These are phyloP conservation scores for Homarus gammarus DNA, from an alignment of 2,888 invertebrate species.

Conservation along the genomic window DNA sequence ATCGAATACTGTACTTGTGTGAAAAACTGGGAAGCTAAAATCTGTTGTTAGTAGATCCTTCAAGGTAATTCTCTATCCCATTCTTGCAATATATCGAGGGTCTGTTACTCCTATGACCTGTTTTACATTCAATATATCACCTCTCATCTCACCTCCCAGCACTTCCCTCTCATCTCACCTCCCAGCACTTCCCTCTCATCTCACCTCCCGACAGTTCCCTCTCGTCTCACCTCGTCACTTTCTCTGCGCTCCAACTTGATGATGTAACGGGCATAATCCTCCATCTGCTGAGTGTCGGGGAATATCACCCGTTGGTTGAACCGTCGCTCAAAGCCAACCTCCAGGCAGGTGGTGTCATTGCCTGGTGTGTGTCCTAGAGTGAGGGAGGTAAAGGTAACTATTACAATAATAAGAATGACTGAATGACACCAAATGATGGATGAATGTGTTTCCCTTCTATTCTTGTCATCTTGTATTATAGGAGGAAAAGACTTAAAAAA, in stretches of 20 bases:
- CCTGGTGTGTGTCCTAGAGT: conserved; percentile 80
- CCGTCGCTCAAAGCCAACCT: conserved; percentile 80
- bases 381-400: not conserved
- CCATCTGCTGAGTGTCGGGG: conserved; percentile 80
- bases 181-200: no score
- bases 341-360: conserved; percentile 80
- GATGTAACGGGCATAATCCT: conserved; percentile 78
- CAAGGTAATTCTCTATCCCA: no score
- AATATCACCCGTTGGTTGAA: conserved; percentile 80
- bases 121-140: not conserved
- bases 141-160: not conserved
- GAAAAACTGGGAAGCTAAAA: not conserved
- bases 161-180: not conserved
- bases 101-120: no score
- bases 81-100: no score
- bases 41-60: no score
- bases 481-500: no score
- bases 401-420: no score
- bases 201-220: not conserved
- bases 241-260: conserved; percentile 50
- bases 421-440: not conserved
- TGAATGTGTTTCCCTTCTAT: no score
- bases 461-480: no score
- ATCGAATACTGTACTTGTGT: no score
- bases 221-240: not conserved